Base-by-base conservation (phyloP, 2,888 invertebrate species). In the Resseliella maxima region DNA sequence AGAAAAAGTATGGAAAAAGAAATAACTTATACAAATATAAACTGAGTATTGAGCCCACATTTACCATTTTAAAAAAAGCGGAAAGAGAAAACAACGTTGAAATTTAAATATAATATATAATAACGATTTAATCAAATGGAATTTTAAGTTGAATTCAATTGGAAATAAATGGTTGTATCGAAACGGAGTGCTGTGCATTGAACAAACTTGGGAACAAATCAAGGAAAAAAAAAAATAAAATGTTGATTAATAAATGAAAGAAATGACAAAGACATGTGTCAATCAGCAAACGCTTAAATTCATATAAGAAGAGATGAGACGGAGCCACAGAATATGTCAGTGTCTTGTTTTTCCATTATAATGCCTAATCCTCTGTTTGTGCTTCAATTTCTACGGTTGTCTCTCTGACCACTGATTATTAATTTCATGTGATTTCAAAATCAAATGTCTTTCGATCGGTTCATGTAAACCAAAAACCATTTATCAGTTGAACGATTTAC, bases 231-330 rank as follows among this genome's bases (percentile, higher is more conserved):
- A n/a, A n/a, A n/a, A n/a, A n/a, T n/a, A n/a, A n/a, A 72, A 72
- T n/a, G 31, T 72, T 31, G 31, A 72, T 72, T 72, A 35, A 72
- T 31, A 72, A 72, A 72, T 72, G 10, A 31, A 72, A 72, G 72
- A 72, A 72, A 72, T 72, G 72, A 72, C 72, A 72, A 72, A 72
- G 72, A 72, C 72, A 72, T 72, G 72, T 72, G 72, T 72, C 72
- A 72, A 72, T 72, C 72, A 72, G 72, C 72, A 18, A n/a, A n/a
- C 31, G n/a, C 72, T 72, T 72, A 72, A 72, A 35, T n/a, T 35
- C 24, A 24, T 59, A 59, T n/a, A n/a, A n/a, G n/a, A n/a, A 59
- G 59, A 59, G 59, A 6, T 24, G 24, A n/a, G 21, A 10, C 2
- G 24, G 24, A 59, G 59, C n/a, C 72, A 24, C n/a, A 24, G 59